phyloP scores from a whole-genome alignment of 2,113 vertebrate genomes.

The Lophotis ruficrista region DNA sequence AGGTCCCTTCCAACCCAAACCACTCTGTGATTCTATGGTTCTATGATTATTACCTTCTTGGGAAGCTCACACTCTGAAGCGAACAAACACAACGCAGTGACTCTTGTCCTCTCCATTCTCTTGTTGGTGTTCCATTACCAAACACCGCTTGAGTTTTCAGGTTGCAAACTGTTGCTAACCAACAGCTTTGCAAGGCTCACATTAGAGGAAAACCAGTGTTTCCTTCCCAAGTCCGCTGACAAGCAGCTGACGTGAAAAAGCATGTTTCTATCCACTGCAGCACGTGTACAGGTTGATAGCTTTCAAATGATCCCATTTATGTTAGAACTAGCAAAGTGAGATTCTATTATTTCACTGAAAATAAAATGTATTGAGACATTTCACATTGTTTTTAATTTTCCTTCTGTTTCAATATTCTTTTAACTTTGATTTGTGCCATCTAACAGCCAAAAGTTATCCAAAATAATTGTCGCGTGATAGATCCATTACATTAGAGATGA shows the following conservation, averaged over 20 bases:
- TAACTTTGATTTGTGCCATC: not conserved
- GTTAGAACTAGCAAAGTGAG: not conserved
- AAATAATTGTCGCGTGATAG: not conserved
- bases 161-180: not conserved
- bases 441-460: not conserved
- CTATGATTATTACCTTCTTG: not conserved
- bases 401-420: not conserved
- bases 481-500: not conserved
- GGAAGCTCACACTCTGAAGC: not conserved
- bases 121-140: not conserved
- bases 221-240: not conserved
- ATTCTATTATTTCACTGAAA: conserved; percentile 15
- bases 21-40: no score
- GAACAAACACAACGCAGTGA: not conserved
- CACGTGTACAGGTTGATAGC: not conserved
- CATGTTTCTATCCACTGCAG: not conserved
- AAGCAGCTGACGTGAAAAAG: not conserved
- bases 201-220: not conserved
- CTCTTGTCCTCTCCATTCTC: not conserved
- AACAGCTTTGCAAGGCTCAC: not conserved
- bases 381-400: not conserved
- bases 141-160: not conserved
- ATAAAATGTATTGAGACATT: not conserved
- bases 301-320: not conserved
- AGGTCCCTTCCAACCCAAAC: no score